phyloP scores from a whole-genome alignment of 92 coral and sea anemone species.

The Montipora capitata region DNA sequence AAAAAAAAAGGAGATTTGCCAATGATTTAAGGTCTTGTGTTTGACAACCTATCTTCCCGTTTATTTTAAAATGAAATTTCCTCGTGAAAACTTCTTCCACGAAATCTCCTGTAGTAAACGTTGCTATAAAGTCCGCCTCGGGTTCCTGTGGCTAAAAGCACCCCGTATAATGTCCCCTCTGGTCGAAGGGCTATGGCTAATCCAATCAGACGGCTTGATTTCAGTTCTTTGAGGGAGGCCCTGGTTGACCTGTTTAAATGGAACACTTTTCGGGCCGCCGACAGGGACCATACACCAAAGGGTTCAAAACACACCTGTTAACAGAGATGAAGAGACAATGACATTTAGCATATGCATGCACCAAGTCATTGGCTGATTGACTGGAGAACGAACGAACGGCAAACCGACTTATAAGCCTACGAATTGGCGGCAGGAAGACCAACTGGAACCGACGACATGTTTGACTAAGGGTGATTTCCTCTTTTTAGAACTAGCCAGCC shows the following conservation, averaged over 20 bases:
- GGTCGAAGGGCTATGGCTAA: conserved; percentile 86
- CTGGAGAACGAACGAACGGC: background rate
- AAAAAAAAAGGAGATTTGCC: background rate
- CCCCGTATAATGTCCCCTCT: conserved; percentile 86
- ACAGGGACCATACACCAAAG: conserved; percentile 85
- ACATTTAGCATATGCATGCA: background rate
- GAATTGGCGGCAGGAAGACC: no score
- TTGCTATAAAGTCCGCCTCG: conserved; percentile 86
- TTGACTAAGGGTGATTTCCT: no score
- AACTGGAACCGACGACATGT: no score
- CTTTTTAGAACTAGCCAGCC: no score
- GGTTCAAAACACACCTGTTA: conserved; percentile 90
- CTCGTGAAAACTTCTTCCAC: conserved; percentile 88
- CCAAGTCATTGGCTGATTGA: background rate
- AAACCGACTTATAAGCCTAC: no score
- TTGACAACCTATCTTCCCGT: background rate
- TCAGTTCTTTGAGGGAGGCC: conserved; percentile 86
- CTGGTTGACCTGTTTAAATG: conserved; percentile 85
- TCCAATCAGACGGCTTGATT: conserved; percentile 83
- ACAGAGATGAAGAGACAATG: background rate
- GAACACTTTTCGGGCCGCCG: conserved; percentile 81
- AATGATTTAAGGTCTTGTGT: background rate
- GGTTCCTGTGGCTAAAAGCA: conserved; percentile 87
- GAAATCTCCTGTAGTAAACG: conserved; percentile 88
- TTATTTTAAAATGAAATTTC: conserved; percentile 30